Evolutionary conservation across 1,140 invertebrate species (phyloP).

Genomic region (Phthorimaea operculella): DNA sequence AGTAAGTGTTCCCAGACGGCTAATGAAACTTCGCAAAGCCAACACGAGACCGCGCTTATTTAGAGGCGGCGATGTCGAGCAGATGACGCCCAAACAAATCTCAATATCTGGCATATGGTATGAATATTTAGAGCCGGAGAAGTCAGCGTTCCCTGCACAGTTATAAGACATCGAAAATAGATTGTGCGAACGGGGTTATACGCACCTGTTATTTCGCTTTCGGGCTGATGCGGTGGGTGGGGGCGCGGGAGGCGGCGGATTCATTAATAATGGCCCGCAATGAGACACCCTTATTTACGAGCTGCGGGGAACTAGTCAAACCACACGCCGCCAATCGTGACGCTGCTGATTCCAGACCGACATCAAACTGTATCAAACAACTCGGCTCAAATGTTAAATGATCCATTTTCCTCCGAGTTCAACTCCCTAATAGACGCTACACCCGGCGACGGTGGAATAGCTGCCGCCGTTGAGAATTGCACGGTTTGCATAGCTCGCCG

Average conservation of each 20-base stretch:
- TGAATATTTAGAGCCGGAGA: slow-evolving; percentile 63
- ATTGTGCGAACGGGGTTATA: slow-evolving; percentile 66
- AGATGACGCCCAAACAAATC: slow-evolving; percentile 65
- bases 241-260: slow-evolving; percentile 36
- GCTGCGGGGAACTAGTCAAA: slow-evolving; percentile 46
- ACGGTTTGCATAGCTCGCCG: not conserved
- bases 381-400: not conserved
- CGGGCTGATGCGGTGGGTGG: slow-evolving; percentile 36
- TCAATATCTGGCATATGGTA: slow-evolving; percentile 64
- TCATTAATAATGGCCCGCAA: slow-evolving; percentile 65
- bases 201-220: slow-evolving; percentile 66
- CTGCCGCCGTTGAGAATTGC: not conserved
- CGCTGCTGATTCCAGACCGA: slow-evolving; percentile 15
- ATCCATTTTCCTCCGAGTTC: not conserved
- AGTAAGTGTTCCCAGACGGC: slow-evolving; percentile 52
- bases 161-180: slow-evolving; percentile 66
- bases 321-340: slow-evolving; percentile 40
- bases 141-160: slow-evolving; percentile 43
- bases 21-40: slow-evolving; percentile 60
- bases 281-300: slow-evolving; percentile 66
- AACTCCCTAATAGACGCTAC: not conserved
- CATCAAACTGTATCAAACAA: slow-evolving; percentile 1
- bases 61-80: slow-evolving; percentile 52
- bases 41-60: slow-evolving; percentile 56
- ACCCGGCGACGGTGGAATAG: too few relatives aligned